Conservation (phyloP, 2,113 vertebrate species). For the Probosciger aterrimus region DNA sequence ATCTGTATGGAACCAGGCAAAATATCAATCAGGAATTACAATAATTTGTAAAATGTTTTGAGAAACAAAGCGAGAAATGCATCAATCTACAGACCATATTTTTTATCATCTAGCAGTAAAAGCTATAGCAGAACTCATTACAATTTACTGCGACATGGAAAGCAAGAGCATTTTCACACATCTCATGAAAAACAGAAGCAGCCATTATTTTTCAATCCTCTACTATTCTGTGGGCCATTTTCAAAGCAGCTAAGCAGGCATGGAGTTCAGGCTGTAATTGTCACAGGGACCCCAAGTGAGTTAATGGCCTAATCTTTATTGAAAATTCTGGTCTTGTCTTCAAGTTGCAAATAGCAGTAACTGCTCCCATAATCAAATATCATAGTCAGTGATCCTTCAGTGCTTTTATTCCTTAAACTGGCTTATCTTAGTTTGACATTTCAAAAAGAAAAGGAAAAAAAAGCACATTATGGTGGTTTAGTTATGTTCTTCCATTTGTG, state of each 20-base stretch:
- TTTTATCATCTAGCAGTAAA: not conserved
- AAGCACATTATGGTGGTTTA: not conserved
- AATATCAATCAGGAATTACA: not conserved
- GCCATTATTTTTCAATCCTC: conserved; percentile 4
- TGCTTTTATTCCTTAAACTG: conserved; percentile 1
- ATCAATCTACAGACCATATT: not conserved
- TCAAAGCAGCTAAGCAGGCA: not conserved
- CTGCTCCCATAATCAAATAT: conserved; percentile 13
- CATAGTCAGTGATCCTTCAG: not conserved
- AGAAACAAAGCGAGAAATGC: not conserved
- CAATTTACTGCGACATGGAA: not conserved
- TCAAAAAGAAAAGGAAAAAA: not conserved
- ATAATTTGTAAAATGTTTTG: not conserved
- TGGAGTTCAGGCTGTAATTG: conserved; percentile 12
- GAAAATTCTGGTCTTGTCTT: not conserved
- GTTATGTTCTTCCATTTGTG: not conserved
- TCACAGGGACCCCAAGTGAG: not conserved
- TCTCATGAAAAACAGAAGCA: not conserved
- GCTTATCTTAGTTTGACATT: not conserved
- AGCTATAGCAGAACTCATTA: not conserved
- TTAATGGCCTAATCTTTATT: not conserved
- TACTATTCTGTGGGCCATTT: not conserved
- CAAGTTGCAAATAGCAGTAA: not conserved
- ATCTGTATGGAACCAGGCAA: not conserved
- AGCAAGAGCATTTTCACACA: not conserved